Evolutionary conservation across 2,113 vertebrate genomes (phyloP), one percentile per base, ranked within the genome.

Genomic region (Oryctolagus cuniculus): DNA sequence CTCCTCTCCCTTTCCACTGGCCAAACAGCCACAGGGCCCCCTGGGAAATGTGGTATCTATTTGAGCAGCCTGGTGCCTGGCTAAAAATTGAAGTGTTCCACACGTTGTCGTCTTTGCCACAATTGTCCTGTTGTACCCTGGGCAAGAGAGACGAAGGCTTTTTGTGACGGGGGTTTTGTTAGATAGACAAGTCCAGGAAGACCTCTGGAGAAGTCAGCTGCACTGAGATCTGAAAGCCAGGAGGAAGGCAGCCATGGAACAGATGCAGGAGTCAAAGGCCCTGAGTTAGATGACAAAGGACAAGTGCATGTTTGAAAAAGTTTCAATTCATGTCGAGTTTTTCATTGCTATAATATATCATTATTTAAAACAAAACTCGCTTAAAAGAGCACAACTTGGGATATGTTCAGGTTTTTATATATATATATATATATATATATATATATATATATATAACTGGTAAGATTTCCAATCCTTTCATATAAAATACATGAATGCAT

Each of bases 391-490:
- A 80, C 15, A 74, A 73, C 63, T 88, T 63, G 66, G 84, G 5
- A 80, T 80, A 72, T 22, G 1, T 58, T 22, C n/a, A 53, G 74
- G 63, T 25, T 38, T 38, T 38, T 38, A 70, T n/a, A 63, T 11
- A 36, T 8, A 6, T 66, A 55, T 7, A 17, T 49, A n/a, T n/a
- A n/a, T n/a, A n/a, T 27, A 53, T 19, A 22, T 38, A 36, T 72
- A 51, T 73, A 2, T 25, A 29, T 51, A 8, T 61, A 64, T 38
- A 86, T 34, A 53, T 22, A 38, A 83, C 36, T 53, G 34, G 10
- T 89, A 77, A 92, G 44, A 80, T 66, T 95, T 22, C 69, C 58
- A 82, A 64, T 94, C 44, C 51, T 84, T 86, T 96, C 88, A 85
- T 24, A 78, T 85, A 82, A 15, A 44, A 63, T 55, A 85, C 12